Percentiles rank a stretch among this genome's conserved stretches.
Evolutionary conservation across 2,797 vertebrate species (phyloP).

Genomic region (Acanthurus tractus): DNA sequence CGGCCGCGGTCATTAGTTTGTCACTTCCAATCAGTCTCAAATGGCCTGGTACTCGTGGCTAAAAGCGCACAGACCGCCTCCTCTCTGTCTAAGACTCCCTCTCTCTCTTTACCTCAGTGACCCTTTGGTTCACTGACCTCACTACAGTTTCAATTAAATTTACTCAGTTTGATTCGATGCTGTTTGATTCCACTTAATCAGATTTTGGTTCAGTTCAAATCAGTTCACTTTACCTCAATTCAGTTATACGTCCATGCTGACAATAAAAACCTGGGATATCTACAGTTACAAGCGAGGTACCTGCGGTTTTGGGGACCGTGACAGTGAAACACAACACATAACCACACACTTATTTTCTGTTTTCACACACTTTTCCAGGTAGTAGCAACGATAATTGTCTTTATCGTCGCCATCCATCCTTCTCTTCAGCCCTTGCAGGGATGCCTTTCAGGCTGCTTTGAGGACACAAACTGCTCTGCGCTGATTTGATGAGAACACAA

Average conservation of each 20-base stretch:
- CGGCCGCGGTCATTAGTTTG: slow-evolving; percentile 75
- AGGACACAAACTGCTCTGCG: slow-evolving; percentile 39
- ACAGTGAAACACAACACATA: neutral
- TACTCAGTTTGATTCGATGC: slow-evolving; percentile 18
- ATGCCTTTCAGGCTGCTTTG: slow-evolving; percentile 16
- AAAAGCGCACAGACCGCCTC: slow-evolving; percentile 26
- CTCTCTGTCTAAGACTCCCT: slow-evolving; percentile 5
- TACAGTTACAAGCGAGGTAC: neutral
- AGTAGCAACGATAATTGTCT: slow-evolving; percentile 15
- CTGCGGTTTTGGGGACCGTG: neutral
- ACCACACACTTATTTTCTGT: slow-evolving; percentile 10
- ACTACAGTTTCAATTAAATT: slow-evolving; percentile 28
- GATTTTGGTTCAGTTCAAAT: slow-evolving; percentile 20
- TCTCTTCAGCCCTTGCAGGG: slow-evolving; percentile 6
- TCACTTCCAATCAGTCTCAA: slow-evolving; percentile 78
- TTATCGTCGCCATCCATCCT: slow-evolving; percentile 16
- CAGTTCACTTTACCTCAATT: slow-evolving; percentile 33
- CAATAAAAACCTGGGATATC: neutral
- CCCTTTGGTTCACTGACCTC: slow-evolving; percentile 31
- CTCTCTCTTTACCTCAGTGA: slow-evolving; percentile 29
- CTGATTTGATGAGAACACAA: slow-evolving; percentile 28
- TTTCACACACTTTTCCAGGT: neutral
- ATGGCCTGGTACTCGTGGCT: slow-evolving; percentile 34
- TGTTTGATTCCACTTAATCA: slow-evolving; percentile 11
- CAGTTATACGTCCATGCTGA: neutral